Base-by-base conservation (phyloP, 2,113 vertebrate species). In the Notothenia coriiceps region DNA sequence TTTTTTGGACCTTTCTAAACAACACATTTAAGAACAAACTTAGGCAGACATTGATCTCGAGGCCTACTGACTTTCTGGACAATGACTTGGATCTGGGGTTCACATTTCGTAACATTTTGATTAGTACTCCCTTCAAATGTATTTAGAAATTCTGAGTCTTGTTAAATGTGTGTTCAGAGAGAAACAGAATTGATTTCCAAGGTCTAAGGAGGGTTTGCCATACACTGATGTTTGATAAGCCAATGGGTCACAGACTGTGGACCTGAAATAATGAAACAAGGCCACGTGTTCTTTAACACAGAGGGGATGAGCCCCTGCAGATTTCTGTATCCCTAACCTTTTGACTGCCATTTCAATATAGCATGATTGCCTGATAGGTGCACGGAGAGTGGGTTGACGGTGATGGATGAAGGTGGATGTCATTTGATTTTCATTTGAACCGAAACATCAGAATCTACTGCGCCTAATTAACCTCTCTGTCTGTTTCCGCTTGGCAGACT, bases 381-480 rank as follows among this genome's bases (percentile, higher is more conserved):
- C 67, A n/a, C 47, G 18, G 72, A 70, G 83, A 79, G 65, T 10
- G 49, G 55, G 79, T 52, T 9, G 80, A 86, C 82, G 66, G 71
- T 94, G 94, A 94, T 87, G 88, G 90, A 95, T 91, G 90, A 74
- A n/a, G n/a, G 63, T 77, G 85, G 80, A 77, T 86, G 90, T 91
- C 86, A 83, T 92, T 91, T 89, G 85, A 89, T 90, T 93, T 93
- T 91, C 74, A 89, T 81, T 91, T 87, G 88, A 93, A 91, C 80
- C 22, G 8, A 72, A 90, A 91, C 88, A 86, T 85, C 80, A 89
- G 83, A 91, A 93, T 90, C 87, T 87, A 92, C 93, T 93, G 81
- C 63, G 75, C 84, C 87, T 94, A 93, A 94, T 94, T 92, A 94
- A 92, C 88, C 91, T 90, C 86, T 86, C 74, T 84, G 85, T 90